Conservation (phyloP, 2,113 vertebrate species). For the Ctenomys sociabilis region DNA sequence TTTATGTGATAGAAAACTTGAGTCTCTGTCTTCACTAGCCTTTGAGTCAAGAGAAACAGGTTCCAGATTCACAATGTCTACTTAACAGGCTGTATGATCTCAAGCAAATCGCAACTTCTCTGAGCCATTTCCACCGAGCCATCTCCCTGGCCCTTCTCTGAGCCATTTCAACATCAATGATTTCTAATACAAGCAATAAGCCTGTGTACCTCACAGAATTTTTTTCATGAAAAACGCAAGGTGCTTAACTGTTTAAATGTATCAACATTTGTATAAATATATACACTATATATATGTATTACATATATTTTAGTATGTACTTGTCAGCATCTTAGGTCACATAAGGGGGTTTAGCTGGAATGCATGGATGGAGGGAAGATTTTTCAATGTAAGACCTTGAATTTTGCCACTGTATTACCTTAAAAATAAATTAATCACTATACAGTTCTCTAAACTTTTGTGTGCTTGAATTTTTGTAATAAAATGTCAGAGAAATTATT, state of each 20-base stretch:
- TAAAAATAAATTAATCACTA: constrained; percentile 41
- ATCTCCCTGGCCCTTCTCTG: neutral
- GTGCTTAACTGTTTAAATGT: neutral
- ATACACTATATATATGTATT: neutral
- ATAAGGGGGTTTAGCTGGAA: neutral
- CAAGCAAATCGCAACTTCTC: constrained; percentile 25
- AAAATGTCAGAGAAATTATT: neutral
- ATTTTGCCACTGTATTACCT: constrained; percentile 6
- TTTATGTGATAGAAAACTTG: constrained; percentile 21
- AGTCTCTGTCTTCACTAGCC: neutral
- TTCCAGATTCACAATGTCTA: neutral
- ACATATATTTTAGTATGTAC: neutral
- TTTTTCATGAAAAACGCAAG: constrained; percentile 7
- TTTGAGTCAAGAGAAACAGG: neutral
- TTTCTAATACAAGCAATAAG: constrained; percentile 39
- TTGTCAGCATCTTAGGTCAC: neutral
- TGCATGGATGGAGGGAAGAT: neutral
- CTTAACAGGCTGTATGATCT: neutral
- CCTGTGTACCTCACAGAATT: neutral
- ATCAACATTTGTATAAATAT: neutral
- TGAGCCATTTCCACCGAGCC: neutral
- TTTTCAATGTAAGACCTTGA: constrained; percentile 26
- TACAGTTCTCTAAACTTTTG: constrained; percentile 20
- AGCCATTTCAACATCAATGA: constrained; percentile 41
- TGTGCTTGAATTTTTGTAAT: neutral